Evolutionary conservation across 2,888 invertebrate genomes (phyloP), one percentile per base, ranked within the genome.

Genomic region (Philhelius pedissequus): DNA sequence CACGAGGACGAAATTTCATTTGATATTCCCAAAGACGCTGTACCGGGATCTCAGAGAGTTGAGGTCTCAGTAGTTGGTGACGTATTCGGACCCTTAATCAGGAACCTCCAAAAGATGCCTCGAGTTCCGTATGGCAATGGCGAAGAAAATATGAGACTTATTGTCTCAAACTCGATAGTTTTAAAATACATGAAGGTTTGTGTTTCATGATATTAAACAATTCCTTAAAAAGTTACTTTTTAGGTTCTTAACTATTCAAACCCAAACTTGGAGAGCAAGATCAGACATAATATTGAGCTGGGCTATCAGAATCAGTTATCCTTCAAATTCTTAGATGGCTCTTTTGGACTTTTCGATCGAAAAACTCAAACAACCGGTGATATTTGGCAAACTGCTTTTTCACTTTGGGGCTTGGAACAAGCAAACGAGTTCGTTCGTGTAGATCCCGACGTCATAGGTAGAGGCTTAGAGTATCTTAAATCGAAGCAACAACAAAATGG

Each of bases 291-390:
- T 86, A 94, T 98, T 90, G 96, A 98, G 88, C 93, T 94, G 22
- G 98, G 98, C 8, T 99, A 98, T 91, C 99, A 99, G 90, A 94
- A 97, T 79, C 96, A 99, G 89, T 93, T 99, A 90, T 96, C 95
- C 0, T 99, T 96, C 90, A 94, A 95, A 76, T 95, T 96, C 82
- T 89, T 92, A 0, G 98, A 99, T 90, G 98, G 98, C 1, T 98
- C 98, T 0, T 99, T 98, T 91, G 94, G 96, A 90, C 94, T 97
- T 86, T 97, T 97, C 89, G 0, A 90, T 92, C 8, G 91, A 92
- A 87, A 88, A 0, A 84, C 83, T 0, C 86, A 87, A 1, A 88
- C 87, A 66, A 89, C 92, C 92, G 95, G 96, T 0, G 96, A 96
- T 15, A 93, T 93, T 3, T 95, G 96, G 96, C 91, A 97, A 84